phyloP scores from a whole-genome alignment of 2,888 invertebrate genomes.

The Incurvaria masculella region DNA sequence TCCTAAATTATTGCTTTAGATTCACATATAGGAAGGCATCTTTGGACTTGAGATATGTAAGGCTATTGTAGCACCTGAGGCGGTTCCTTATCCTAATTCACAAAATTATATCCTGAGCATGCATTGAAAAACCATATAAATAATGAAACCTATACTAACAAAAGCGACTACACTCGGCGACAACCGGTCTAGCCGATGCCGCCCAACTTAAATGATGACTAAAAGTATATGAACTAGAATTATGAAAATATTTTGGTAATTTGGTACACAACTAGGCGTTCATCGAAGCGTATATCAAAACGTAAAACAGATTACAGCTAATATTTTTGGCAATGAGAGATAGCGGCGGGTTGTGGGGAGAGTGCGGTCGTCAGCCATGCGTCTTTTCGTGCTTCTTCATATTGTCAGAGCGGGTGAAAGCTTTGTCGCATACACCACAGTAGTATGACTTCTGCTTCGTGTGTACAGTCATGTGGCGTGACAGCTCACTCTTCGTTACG shows the following conservation, averaged over 20 bases:
- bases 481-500: slow-evolving; percentile 54
- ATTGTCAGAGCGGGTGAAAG: slow-evolving; percentile 52
- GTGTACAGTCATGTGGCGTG: slow-evolving; percentile 55
- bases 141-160: slow-evolving; percentile 32
- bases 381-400: slow-evolving; percentile 58
- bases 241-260: slow-evolving; percentile 31
- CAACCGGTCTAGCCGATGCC: not conserved
- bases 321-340: slow-evolving; percentile 54
- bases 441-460: slow-evolving; percentile 54
- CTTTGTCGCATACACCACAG: slow-evolving; percentile 53
- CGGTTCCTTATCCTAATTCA: slow-evolving; percentile 32
- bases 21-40: slow-evolving; percentile 54
- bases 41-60: slow-evolving; percentile 51
- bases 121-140: slow-evolving; percentile 37
- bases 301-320: slow-evolving; percentile 33
- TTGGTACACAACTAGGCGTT: slow-evolving; percentile 40
- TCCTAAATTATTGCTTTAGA: slow-evolving; percentile 52
- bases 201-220: slow-evolving; percentile 43
- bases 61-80: slow-evolving; percentile 51
- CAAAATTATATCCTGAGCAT: slow-evolving; percentile 37
- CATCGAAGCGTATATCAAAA: slow-evolving; percentile 27
- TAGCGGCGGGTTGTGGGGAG: not conserved
- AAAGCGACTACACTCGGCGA: slow-evolving; percentile 38
- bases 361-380: slow-evolving; percentile 33
- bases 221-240: slow-evolving; percentile 49